Percentiles rank a stretch among this genome's conserved stretches.
phyloP scores from a whole-genome alignment of 2,113 vertebrate species.

The Siniperca chuatsi region DNA sequence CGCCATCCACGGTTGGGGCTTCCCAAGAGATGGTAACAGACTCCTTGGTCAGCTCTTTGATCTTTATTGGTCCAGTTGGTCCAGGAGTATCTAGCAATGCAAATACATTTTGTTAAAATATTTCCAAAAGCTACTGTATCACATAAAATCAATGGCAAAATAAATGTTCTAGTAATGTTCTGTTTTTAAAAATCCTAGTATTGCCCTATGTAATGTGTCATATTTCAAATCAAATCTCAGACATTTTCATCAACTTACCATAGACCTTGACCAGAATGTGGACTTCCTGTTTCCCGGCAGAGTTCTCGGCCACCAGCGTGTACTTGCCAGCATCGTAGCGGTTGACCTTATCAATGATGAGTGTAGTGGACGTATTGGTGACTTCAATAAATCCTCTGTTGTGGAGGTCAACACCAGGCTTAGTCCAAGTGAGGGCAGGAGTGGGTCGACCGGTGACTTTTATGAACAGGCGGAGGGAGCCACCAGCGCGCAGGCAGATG shows the following conservation, averaged over 20 bases:
- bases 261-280: constrained; percentile 95
- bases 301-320: constrained; percentile 93
- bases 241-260: constrained; percentile 83
- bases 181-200: background rate
- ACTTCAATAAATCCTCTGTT: constrained; percentile 94
- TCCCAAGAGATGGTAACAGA: constrained; percentile 95
- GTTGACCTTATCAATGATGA: constrained; percentile 96
- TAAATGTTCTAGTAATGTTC: background rate
- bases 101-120: constrained; percentile 4
- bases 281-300: constrained; percentile 96
- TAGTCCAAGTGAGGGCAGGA: constrained; percentile 93
- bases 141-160: background rate
- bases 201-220: background rate
- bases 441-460: constrained; percentile 91
- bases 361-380: constrained; percentile 89
- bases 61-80: constrained; percentile 90
- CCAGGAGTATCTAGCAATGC: constrained; percentile 92
- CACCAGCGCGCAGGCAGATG: constrained; percentile 93
- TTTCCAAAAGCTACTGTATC: background rate
- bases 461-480: constrained; percentile 91
- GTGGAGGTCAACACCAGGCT: constrained; percentile 91
- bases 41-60: constrained; percentile 94
- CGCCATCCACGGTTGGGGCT: constrained; percentile 92
- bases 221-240: background rate
- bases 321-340: constrained; percentile 98